Evolutionary conservation across 2,888 invertebrate species (phyloP).

Genomic region (Megaustenia siamemsis): DNA sequence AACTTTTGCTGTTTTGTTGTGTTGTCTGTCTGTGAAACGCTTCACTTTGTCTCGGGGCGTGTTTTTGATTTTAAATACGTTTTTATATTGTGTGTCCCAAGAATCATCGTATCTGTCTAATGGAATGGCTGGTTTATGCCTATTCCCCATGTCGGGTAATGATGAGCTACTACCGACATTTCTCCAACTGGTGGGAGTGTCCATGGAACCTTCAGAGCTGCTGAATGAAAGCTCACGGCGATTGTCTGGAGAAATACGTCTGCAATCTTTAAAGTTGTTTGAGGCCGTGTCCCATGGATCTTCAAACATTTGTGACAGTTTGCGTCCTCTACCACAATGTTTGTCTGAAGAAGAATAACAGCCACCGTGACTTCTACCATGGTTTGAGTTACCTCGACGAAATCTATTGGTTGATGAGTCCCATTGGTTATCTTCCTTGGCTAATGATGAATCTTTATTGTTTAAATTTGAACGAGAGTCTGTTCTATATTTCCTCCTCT

Average conservation of each 20-base stretch:
- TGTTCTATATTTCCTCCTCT: neutral
- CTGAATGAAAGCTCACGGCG: neutral
- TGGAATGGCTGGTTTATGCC: neutral
- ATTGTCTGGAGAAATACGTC: neutral
- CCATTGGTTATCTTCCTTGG: neutral
- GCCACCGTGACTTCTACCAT: neutral
- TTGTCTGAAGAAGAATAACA: neutral
- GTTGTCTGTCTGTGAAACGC: neutral
- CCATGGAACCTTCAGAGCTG: too few species aligned
- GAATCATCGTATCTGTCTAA: conserved; percentile 19
- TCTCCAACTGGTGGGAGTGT: too few species aligned
- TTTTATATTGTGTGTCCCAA: conserved; percentile 17
- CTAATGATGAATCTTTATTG: neutral
- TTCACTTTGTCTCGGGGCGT: neutral
- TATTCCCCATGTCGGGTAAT: too few species aligned
- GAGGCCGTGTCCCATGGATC: neutral
- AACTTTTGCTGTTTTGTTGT: neutral
- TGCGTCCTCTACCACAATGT: too few species aligned
- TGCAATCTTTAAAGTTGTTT: neutral
- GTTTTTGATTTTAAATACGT: neutral
- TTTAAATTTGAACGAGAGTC: neutral
- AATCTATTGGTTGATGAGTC: neutral
- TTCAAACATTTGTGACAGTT: neutral
- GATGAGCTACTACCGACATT: too few species aligned
- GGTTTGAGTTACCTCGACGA: neutral